Base-by-base conservation (phyloP, 2,797 vertebrate genomes). In the Amblyopsis hoosieri region DNA sequence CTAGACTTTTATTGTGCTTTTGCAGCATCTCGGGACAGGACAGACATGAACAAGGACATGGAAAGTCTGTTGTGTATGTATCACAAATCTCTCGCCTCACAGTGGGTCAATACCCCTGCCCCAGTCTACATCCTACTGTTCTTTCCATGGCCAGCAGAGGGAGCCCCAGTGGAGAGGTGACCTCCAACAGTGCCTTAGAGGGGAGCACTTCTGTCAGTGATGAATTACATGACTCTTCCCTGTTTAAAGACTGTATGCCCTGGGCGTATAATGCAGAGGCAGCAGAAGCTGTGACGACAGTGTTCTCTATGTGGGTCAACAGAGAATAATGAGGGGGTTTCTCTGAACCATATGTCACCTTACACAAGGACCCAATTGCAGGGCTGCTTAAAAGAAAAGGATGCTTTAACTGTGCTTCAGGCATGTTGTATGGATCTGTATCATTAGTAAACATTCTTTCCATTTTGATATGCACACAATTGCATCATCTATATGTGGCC, bases 231-330 rank as follows among this genome's bases (percentile, higher is more conserved):
- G 19, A 71, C 70, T 77, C 66, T 64, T 64, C 72, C 57, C 64
- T 68, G 79, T 79, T 85, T 75, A 71, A 83, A 67, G 79, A 67
- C 78, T 62, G 72, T 37, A 70, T 67, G 79, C 69, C 14, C 62
- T 68, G 66, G 76, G 62, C 70, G 71, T 4, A 62, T 62, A 70
- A 63, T 71, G 78, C 75, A 62, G 67, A 86, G 73, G 79, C 77
- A 81, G 81, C 84, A 87, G 66, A 82, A 79, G 78, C 61, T 78
- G 54, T 80, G 79, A 79, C 46, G 61, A 67, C 67, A 63, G 69
- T 61, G 37, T 66, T 60, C 76, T 69, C 81, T 82, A 89, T 89
- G 74, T 90, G 84, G 89, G 89, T 89, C 89, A 84, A 74, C 12
- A 1, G 75, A 88, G 86, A 90, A 70, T 86, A 84, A 89, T 87